Base-by-base conservation (phyloP, 2,797 vertebrate species). In the Ctenochaetus hawaiiensis region DNA sequence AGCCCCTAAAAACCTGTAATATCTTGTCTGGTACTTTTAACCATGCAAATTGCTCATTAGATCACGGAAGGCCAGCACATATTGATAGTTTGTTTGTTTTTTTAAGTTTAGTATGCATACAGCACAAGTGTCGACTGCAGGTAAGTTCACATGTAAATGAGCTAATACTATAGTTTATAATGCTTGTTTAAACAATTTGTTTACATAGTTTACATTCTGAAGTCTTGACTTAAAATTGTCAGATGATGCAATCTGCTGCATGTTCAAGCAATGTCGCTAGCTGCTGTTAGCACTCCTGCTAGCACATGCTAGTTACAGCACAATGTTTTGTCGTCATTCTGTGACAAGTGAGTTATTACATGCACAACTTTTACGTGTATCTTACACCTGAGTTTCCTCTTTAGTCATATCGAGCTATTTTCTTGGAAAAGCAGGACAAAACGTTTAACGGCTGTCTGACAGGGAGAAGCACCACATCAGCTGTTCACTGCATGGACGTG, bases 351-450 rank as follows among this genome's bases (percentile, higher is more conserved):
- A 43, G 16, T 8, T 2, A 5, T 39, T 14, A 6, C 37, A 17
- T 43, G 17, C 18, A 48, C 23, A 14, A 9, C 49, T 18, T 18
- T 16, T 9, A 23, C 37, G 0, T 2, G 3, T 0, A 11, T 77
- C 95, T 95, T 94, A 96, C 95, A 95, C 93, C 64, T 93, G 80
- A 4, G 84, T 77, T 72, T 89, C 89, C 30, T 95, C 95, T 85
- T 95, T 95, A 81, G 90, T 95, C 95, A 96, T 96, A 74, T 64
- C 65, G 82, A 72, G 8, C n/a, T 84, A 16, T 76, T 7, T 80
- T 80, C 64, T 75, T 34, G 59, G 5, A 72, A 18, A 84, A 14
- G 8, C n/a, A 11, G 6, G n/a, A 68, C 20, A 64, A 62, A 83
- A 68, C 7, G 10, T 67, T 63, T 67, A 8, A 48, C 61, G 52